Conservation (phyloP, 2,797 vertebrate genomes). For the Prionace glauca region DNA sequence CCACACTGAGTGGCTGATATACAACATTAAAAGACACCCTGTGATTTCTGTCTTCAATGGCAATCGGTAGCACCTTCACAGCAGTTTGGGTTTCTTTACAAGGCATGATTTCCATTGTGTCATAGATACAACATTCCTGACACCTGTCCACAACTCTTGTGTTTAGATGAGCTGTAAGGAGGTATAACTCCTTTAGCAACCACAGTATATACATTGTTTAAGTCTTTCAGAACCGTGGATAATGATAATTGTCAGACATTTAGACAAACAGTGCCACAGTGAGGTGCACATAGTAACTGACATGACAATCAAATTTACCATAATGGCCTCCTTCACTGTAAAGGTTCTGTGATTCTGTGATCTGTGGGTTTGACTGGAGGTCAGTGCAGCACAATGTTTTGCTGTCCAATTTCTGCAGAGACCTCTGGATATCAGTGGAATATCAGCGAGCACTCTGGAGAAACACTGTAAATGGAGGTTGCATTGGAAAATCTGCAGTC, state of each 20-base stretch:
- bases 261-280: background rate
- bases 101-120: background rate
- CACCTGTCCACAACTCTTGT: background rate
- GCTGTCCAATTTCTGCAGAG: too few relatives aligned
- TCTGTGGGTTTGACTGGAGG: too few relatives aligned
- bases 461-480: too few relatives aligned
- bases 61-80: background rate
- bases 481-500: background rate
- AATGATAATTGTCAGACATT: background rate
- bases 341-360: too few relatives aligned
- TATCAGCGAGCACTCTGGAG: too few relatives aligned
- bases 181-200: background rate
- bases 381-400: too few relatives aligned
- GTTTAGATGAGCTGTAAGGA: background rate
- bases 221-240: background rate
- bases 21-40: background rate
- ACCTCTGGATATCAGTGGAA: too few relatives aligned
- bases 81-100: background rate
- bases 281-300: background rate
- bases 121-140: background rate
- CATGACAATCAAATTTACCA: background rate
- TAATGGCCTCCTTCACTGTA: too few relatives aligned
- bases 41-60: background rate
- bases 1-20: background rate
- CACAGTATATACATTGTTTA: background rate